A percentile compares a stretch with the other conserved stretches of the same genome.
Evolutionary conservation across 2,797 vertebrate genomes (phyloP).

Genomic region (Brotula barbata): DNA sequence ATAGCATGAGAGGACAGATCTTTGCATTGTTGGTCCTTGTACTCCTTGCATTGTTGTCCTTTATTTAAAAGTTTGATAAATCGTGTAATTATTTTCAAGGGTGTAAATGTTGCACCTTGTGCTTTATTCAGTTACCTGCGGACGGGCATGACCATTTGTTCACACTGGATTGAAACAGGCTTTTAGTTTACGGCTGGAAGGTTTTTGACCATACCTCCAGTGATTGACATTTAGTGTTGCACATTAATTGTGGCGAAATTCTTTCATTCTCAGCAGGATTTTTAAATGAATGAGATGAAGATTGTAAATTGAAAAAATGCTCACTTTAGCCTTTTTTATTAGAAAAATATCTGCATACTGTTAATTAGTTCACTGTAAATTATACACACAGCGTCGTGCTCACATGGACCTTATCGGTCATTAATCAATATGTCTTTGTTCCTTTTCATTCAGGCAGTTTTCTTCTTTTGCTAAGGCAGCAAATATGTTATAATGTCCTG

Average conservation of each 20-base stretch:
- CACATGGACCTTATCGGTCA: not conserved
- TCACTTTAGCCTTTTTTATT: constrained; percentile 6
- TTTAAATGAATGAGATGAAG: constrained; percentile 9
- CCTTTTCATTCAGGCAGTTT: not conserved
- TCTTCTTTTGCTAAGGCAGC: not conserved
- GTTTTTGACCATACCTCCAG: constrained; percentile 6
- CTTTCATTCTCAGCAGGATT: constrained; percentile 4
- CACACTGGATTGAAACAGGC: constrained; percentile 16
- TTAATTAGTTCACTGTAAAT: constrained; percentile 5
- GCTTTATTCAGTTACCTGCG: no score
- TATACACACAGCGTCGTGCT: not conserved
- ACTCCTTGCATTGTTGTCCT: not conserved
- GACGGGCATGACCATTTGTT: not conserved
- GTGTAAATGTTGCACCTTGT: no score
- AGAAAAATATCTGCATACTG: not conserved
- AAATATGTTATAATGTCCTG: not conserved
- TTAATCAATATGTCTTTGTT: not conserved
- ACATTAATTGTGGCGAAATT: constrained; percentile 6
- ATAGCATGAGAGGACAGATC: constrained; percentile 44
- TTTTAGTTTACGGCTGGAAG: not conserved
- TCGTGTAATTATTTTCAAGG: no score
- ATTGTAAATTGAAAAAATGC: constrained; percentile 12
- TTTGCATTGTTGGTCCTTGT: not conserved
- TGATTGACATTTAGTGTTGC: constrained; percentile 22
- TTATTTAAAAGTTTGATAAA: not conserved